These are phyloP conservation scores for Ceriagrion tenellum DNA, from an alignment of 2,888 invertebrate species.

Conservation along the genomic window DNA sequence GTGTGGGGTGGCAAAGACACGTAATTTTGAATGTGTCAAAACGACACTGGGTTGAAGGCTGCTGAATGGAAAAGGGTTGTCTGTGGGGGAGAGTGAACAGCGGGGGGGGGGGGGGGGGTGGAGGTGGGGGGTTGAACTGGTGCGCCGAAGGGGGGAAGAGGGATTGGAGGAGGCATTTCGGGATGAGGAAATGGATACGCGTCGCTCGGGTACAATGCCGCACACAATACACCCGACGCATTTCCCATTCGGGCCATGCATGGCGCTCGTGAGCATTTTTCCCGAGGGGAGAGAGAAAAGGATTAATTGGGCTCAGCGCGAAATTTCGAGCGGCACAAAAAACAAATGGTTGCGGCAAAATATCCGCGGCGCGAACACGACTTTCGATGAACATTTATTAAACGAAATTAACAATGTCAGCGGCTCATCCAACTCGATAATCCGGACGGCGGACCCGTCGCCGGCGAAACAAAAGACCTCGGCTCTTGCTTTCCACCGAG, in stretches of 20 bases:
- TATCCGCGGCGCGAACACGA: too few relatives aligned
- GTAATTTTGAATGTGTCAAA: conserved; percentile 66
- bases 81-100: not conserved
- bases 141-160: not conserved
- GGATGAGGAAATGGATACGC: not conserved
- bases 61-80: conserved; percentile 55
- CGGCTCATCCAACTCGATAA: too few relatives aligned
- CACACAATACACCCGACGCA: not conserved
- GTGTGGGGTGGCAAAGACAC: conserved; percentile 51
- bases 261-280: too few relatives aligned
- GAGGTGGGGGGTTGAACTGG: not conserved
- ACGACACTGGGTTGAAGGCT: conserved; percentile 55
- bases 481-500: too few relatives aligned
- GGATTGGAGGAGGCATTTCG: not conserved
- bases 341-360: too few relatives aligned
- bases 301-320: too few relatives aligned
- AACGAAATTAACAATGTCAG: too few relatives aligned
- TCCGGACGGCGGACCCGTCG: too few relatives aligned
- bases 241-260: not conserved
- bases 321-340: too few relatives aligned
- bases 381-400: too few relatives aligned
- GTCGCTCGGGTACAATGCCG: not conserved
- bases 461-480: too few relatives aligned
- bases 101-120: not conserved
- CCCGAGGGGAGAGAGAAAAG: too few relatives aligned